Percentiles rank a stretch among this genome's conserved stretches.
phyloP scores from a whole-genome alignment of 2,797 vertebrate genomes.

The Limnodromus scolopaceus region DNA sequence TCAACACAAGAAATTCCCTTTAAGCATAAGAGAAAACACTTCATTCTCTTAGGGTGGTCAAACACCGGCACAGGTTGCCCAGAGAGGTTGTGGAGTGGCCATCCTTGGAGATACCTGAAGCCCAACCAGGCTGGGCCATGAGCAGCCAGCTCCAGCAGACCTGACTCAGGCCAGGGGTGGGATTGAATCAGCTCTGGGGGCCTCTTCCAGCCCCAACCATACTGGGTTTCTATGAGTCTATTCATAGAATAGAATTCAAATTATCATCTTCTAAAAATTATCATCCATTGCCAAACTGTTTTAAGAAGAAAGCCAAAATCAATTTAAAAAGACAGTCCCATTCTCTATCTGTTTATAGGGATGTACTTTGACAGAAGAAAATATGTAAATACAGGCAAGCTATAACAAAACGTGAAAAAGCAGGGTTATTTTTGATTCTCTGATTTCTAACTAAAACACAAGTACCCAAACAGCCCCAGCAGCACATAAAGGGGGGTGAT shows the following conservation, averaged over 20 bases:
- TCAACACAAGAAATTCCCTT: neutral
- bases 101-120: fast-evolving
- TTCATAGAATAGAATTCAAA: too few relatives aligned
- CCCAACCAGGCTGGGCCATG: fast-evolving
- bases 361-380: neutral
- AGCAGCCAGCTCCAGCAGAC: neutral
- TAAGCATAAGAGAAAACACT: neutral
- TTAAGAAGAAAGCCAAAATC: neutral
- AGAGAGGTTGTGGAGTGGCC: fast-evolving
- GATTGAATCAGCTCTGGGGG: neutral
- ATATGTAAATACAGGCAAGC: neutral
- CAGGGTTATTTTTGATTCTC: neutral
- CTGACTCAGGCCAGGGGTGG: fast-evolving
- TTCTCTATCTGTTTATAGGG: neutral
- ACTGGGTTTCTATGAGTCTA: neutral
- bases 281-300: neutral
- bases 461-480: too few relatives aligned
- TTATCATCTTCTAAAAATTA: neutral
- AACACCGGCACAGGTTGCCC: fast-evolving
- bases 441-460: neutral
- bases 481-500: too few relatives aligned
- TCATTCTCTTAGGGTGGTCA: neutral
- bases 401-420: neutral
- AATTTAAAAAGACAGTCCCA: neutral
- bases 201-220: fast-evolving